These are phyloP conservation scores for Acleris holmiana DNA, from an alignment of 2,888 invertebrate species.

Conservation along the genomic window DNA sequence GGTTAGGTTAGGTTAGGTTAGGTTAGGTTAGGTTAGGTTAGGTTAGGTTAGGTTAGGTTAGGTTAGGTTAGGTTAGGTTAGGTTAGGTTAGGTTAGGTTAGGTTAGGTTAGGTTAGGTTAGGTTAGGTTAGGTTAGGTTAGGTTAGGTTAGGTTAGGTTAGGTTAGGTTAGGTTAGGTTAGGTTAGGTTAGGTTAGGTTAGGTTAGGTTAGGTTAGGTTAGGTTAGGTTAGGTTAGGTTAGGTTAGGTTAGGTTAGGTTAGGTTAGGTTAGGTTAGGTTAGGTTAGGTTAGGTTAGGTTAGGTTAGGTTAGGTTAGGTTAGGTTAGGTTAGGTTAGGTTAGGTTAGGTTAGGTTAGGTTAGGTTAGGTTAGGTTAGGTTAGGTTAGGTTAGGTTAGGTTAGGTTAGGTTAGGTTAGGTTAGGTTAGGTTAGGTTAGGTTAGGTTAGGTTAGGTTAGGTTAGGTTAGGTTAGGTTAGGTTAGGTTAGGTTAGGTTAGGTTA, in stretches of 20 bases:
- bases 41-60: constrained; percentile 10
- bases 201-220: constrained; percentile 10
- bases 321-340: constrained; percentile 35
- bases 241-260: constrained; percentile 37
- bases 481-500: no score
- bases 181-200: constrained; percentile 10
- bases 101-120: constrained; percentile 10
- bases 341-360: constrained; percentile 41
- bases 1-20: constrained; percentile 10
- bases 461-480: no score
- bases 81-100: constrained; percentile 10
- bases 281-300: constrained; percentile 10
- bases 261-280: constrained; percentile 19
- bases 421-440: constrained; percentile 23
- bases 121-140: constrained; percentile 10
- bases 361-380: constrained; percentile 41
- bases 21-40: constrained; percentile 10
- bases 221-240: constrained; percentile 10
- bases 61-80: constrained; percentile 10
- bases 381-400: constrained; percentile 41
- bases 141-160: constrained; percentile 10
- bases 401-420: constrained; percentile 41
- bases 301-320: constrained; percentile 10
- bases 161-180: constrained; percentile 10
- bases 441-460: constrained; percentile 40